These are phyloP conservation scores for Brienomyrus brachyistius DNA, from an alignment of 2,113 vertebrate genomes.

Conservation along the genomic window DNA sequence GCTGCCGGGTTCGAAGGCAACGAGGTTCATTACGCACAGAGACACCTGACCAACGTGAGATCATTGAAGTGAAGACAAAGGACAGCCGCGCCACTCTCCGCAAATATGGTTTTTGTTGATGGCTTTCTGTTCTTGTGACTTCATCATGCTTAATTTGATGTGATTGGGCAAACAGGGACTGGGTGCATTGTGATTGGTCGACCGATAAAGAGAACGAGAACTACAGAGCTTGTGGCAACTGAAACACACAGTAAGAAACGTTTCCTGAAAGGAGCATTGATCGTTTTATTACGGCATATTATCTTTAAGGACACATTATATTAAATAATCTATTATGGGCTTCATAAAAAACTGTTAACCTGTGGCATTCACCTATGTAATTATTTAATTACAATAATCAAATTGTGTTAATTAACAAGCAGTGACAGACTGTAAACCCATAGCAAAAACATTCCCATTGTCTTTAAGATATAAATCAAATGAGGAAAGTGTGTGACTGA, in stretches of 20 bases:
- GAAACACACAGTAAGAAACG: not conserved
- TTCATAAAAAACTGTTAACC: not conserved
- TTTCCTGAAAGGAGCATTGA: not conserved
- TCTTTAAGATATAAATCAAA: not conserved
- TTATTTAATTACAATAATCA: not conserved
- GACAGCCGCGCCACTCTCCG: not conserved
- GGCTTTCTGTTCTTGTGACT: not conserved
- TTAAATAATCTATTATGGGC: not conserved
- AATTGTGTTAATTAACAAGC: not conserved
- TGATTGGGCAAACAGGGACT: not conserved
- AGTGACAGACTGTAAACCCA: not conserved
- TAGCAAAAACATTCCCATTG: not conserved
- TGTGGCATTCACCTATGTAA: not conserved
- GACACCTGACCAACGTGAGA: not conserved
- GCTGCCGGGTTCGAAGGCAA: not conserved
- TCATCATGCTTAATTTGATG: not conserved
- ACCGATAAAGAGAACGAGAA: not conserved
- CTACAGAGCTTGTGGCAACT: not conserved
- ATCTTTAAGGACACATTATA: not conserved
- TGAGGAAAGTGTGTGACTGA: not conserved
- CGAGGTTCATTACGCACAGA: not conserved
- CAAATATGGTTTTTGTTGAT: not conserved
- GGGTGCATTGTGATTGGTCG: not conserved
- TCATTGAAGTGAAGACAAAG: not conserved
- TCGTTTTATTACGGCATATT: not conserved